These are phyloP conservation scores for Andricus curvator DNA, from an alignment of 2,888 invertebrate genomes.

Conservation along the genomic window DNA sequence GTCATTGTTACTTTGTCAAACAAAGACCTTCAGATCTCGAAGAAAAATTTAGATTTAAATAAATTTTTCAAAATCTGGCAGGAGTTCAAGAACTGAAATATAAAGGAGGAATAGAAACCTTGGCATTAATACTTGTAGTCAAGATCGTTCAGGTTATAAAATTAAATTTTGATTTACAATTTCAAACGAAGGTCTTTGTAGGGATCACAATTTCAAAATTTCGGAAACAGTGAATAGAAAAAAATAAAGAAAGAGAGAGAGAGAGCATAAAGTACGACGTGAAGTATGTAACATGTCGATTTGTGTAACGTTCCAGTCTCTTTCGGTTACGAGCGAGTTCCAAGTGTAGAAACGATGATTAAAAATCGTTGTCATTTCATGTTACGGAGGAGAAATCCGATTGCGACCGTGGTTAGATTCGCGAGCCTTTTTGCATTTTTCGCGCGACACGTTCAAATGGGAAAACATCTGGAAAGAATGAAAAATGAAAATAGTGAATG, in stretches of 20 bases:
- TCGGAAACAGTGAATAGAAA: slow-evolving; percentile 31
- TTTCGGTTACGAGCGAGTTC: slow-evolving; percentile 76
- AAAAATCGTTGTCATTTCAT: slow-evolving; percentile 51
- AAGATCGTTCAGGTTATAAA: background rate
- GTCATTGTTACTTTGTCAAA: slow-evolving; percentile 11
- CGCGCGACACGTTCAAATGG: slow-evolving; percentile 48
- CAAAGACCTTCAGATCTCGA: background rate
- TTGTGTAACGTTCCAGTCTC: slow-evolving; percentile 69
- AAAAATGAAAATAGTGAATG: slow-evolving; percentile 28
- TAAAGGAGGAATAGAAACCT: too few species aligned
- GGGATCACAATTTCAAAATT: slow-evolving; percentile 27
- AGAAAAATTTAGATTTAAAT: background rate
- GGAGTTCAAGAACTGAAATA: background rate
- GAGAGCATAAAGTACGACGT: slow-evolving; percentile 61
- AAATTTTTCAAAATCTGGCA: background rate
- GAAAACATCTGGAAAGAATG: slow-evolving; percentile 4
- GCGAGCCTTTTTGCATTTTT: slow-evolving; percentile 62
- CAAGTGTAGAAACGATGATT: slow-evolving; percentile 68
- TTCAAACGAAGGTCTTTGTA: slow-evolving; percentile 7
- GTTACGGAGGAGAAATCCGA: slow-evolving; percentile 43
- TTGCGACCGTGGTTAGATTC: slow-evolving; percentile 42
- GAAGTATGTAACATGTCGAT: slow-evolving; percentile 57
- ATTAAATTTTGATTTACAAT: slow-evolving; percentile 9
- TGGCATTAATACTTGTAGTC: background rate
- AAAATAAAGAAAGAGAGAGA: slow-evolving; percentile 50